phyloP scores from a whole-genome alignment of 2,113 vertebrate genomes.

The Indicator maculatus region DNA sequence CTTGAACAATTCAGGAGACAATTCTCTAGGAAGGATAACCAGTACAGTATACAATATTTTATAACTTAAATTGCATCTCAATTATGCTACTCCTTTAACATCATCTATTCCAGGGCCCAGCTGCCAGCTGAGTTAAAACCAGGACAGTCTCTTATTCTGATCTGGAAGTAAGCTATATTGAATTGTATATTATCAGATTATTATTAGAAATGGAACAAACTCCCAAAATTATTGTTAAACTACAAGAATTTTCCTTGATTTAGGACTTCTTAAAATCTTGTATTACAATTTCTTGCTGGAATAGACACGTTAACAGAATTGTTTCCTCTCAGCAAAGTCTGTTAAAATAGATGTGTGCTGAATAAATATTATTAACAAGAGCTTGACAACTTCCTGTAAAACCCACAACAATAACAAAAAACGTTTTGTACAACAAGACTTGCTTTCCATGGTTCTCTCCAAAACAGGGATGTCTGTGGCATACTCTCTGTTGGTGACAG shows the following conservation, averaged over 20 bases:
- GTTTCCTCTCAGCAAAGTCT: not conserved
- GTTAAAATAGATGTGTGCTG: not conserved
- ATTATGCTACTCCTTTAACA: not conserved
- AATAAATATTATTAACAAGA: not conserved
- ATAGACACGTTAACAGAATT: not conserved
- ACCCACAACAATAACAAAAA: not conserved
- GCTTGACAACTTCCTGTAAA: not conserved
- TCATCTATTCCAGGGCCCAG: not conserved
- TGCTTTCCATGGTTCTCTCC: not conserved
- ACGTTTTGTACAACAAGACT: not conserved
- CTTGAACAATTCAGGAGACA: not conserved
- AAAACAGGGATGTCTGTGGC: not conserved
- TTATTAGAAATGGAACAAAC: not conserved
- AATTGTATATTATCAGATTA: not conserved
- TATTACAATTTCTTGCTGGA: not conserved
- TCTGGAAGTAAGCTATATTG: not conserved
- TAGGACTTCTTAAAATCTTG: not conserved
- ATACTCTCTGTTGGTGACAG: not conserved
- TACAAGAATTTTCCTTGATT: not conserved
- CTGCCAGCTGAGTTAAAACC: too few species aligned
- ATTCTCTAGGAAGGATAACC: not conserved
- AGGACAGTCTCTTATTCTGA: not conserved
- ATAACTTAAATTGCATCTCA: not conserved
- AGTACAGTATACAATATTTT: not conserved
- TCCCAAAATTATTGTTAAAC: not conserved